A percentile compares a stretch with the other conserved stretches of the same genome.
Evolutionary conservation across 2,797 vertebrate genomes (phyloP).

Genomic region (Choloepus didactylus): DNA sequence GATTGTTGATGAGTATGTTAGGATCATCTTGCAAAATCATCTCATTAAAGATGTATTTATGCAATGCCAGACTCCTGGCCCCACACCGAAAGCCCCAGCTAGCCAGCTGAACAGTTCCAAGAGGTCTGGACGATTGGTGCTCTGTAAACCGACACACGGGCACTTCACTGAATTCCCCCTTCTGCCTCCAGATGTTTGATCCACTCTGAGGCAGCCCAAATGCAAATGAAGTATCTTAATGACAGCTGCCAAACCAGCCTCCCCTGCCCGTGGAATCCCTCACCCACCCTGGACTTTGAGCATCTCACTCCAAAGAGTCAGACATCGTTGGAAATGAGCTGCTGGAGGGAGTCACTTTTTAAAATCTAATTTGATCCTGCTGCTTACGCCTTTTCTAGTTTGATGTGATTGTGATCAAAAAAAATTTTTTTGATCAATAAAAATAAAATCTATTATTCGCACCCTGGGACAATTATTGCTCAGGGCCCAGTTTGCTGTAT

Average conservation of each 20-base stretch:
- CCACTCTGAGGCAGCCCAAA: neutral
- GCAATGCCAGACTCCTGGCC: conserved; percentile 53
- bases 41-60: conserved; percentile 75
- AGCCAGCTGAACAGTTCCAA: conserved; percentile 27
- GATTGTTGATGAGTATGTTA: neutral
- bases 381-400: conserved; percentile 69
- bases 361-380: conserved; percentile 73
- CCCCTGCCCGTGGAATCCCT: rapidly evolving
- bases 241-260: rapidly evolving
- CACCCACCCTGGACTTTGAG: rapidly evolving
- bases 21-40: neutral
- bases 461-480: conserved; percentile 62
- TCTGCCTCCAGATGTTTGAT: conserved; percentile 47
- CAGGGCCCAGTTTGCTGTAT: conserved; percentile 57
- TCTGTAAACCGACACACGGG: neutral
- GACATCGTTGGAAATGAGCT: neutral
- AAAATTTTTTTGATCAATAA: conserved; percentile 78
- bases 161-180: neutral
- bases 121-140: neutral
- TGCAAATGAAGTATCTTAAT: rapidly evolving
- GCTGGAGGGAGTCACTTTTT: conserved; percentile 29
- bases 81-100: neutral
- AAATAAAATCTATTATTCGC: conserved; percentile 74
- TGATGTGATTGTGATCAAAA: conserved; percentile 74
- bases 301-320: too few relatives aligned